Conservation (phyloP, 2,113 vertebrate genomes). For the Tachuris rubrigastra region DNA sequence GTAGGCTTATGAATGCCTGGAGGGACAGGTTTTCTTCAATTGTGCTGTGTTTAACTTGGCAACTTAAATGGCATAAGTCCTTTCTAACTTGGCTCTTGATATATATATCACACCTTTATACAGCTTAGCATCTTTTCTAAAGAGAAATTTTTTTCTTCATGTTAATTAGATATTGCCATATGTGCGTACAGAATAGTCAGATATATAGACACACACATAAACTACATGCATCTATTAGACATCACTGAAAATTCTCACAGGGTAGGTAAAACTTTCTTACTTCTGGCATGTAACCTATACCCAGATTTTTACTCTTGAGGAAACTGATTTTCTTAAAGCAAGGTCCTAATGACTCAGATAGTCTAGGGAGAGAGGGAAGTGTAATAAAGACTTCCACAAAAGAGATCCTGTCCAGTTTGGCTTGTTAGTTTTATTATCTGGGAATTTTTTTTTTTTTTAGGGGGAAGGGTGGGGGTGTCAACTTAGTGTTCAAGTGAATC, state of each 20-base stretch:
- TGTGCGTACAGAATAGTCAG: background rate
- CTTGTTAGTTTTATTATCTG: background rate
- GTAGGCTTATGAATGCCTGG: conserved; percentile 37
- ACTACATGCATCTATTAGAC: background rate
- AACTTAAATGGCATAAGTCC: conserved; percentile 45
- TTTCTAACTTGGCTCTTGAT: conserved; percentile 66
- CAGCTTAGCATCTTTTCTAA: conserved; percentile 58
- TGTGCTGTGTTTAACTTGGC: conserved; percentile 73
- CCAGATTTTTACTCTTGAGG: background rate
- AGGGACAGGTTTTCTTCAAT: conserved; percentile 56
- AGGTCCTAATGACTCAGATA: background rate
- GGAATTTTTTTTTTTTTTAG: too few species aligned
- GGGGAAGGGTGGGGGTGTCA: background rate
- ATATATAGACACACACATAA: background rate
- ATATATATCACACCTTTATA: conserved; percentile 59
- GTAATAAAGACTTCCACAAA: background rate
- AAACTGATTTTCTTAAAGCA: background rate
- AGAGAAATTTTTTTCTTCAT: conserved; percentile 23
- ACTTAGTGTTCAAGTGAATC: background rate
- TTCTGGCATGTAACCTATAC: background rate
- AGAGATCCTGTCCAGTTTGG: background rate
- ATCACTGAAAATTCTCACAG: background rate
- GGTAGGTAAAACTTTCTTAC: background rate
- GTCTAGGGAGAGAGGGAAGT: background rate
- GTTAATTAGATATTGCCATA: conserved; percentile 62